Evolutionary conservation across 2,888 invertebrate genomes (phyloP).

Genomic region (Heliconius ismenius): DNA sequence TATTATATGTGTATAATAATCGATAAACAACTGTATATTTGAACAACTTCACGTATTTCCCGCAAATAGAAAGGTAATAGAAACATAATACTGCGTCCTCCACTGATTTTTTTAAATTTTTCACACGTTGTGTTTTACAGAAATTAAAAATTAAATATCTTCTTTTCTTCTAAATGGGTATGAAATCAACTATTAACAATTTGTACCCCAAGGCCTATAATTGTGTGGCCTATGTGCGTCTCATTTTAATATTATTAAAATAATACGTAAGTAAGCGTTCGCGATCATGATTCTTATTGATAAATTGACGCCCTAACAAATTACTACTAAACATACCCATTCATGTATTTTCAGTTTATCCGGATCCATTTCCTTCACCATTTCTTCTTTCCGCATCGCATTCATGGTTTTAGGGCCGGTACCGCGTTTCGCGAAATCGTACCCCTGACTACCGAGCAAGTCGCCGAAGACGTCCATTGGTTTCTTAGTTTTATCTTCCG

Average conservation of each 20-base stretch:
- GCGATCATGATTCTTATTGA: not conserved
- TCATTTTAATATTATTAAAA: not conserved
- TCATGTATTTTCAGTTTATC: constrained; percentile 91
- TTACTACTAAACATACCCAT: constrained; percentile 83
- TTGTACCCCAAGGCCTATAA: too few species aligned
- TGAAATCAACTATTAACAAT: too few species aligned
- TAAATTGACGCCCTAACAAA: not conserved
- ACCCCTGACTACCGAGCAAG: constrained; percentile 93
- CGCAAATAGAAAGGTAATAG: too few species aligned
- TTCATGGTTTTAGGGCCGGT: constrained; percentile 93
- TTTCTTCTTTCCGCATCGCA: constrained; percentile 94
- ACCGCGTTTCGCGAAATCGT: constrained; percentile 89
- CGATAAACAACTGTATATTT: too few species aligned
- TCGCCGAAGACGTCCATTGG: constrained; percentile 93
- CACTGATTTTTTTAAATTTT: too few species aligned
- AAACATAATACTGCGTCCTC: too few species aligned
- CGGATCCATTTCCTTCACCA: constrained; percentile 94
- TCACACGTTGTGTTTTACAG: too few species aligned
- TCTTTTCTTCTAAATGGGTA: too few species aligned
- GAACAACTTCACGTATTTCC: too few species aligned
- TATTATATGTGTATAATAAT: too few species aligned
- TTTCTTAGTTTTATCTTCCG: constrained; percentile 72
- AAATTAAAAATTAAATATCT: too few species aligned
- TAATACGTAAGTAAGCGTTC: not conserved
- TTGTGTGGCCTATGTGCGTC: not conserved